Conservation (phyloP, 2,888 invertebrate species). For the Drosophila subquinaria region DNA sequence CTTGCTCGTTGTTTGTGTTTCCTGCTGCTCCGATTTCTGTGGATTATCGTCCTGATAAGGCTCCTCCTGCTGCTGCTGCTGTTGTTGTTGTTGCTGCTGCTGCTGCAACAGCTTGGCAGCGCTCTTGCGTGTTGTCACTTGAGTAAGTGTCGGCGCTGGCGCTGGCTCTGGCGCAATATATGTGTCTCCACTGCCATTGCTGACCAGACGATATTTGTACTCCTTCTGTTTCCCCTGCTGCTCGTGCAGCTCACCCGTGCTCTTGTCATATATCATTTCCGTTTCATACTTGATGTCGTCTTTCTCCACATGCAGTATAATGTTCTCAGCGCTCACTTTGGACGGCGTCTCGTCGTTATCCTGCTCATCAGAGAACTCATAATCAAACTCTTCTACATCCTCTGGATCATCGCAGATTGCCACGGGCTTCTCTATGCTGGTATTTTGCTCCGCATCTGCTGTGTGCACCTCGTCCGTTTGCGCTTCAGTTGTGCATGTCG, state of each 20-base stretch:
- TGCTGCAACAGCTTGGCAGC: slow-evolving; percentile 42
- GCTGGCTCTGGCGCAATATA: slow-evolving; percentile 49
- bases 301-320: slow-evolving; percentile 52
- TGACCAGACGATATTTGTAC: slow-evolving; percentile 71
- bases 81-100: slow-evolving; percentile 15
- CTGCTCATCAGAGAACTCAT: slow-evolving; percentile 62
- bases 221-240: slow-evolving; percentile 47
- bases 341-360: slow-evolving; percentile 31
- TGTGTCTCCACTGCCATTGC: slow-evolving; percentile 58
- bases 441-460: slow-evolving; percentile 31
- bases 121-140: slow-evolving; percentile 50
- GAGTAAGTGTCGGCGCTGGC: slow-evolving; percentile 1
- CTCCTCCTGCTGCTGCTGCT: slow-evolving; percentile 6
- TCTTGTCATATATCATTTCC: slow-evolving; percentile 48
- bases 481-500: slow-evolving; percentile 34
- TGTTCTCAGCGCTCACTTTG: slow-evolving; percentile 42
- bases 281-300: slow-evolving; percentile 54
- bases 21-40: slow-evolving; percentile 6
- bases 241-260: slow-evolving; percentile 41
- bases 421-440: slow-evolving; percentile 13
- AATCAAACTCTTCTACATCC: slow-evolving; percentile 52
- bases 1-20: slow-evolving; percentile 26
- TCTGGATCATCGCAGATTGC: slow-evolving; percentile 18
- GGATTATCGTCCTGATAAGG: slow-evolving; percentile 12
- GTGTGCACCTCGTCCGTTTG: slow-evolving; percentile 58